Evolutionary conservation across 1,140 invertebrate genomes (phyloP), one percentile per base, ranked within the genome.

Genomic region (Procambarus clarkii): DNA sequence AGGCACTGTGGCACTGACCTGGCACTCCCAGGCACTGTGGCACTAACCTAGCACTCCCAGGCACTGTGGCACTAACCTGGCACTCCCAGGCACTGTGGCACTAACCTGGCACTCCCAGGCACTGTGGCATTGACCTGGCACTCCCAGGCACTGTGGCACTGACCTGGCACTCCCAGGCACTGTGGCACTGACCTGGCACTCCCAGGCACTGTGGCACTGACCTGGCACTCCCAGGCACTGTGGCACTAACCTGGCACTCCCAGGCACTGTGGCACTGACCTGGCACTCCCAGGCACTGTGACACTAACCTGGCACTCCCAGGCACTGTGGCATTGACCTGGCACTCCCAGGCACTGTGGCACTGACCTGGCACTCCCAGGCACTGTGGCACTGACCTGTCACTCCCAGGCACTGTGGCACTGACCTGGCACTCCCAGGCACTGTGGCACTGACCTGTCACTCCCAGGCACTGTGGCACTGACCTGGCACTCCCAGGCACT

Each of bases 361-460:
- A 89, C 88, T 90, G 15, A 90, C 88, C 88, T 84, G 88, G 88
- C 21, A 90, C n/a, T n/a, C n/a, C n/a, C n/a, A n/a, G n/a, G n/a
- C n/a, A n/a, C n/a, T n/a, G n/a, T n/a, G n/a, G n/a, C n/a, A n/a
- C n/a, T n/a, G n/a, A n/a, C n/a, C n/a, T n/a, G n/a, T n/a, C n/a
- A 46, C 3, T 5, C 45, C 46, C 15, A 15, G 8, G 15, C 15
- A 89, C 88, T 90, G 15, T 11, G 8, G 15, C 15, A 89, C 88
- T 90, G 15, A 90, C 88, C 88, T 84, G 88, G 88, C 21, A 90
- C n/a, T n/a, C n/a, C n/a, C n/a, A n/a, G n/a, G n/a, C n/a, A n/a
- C n/a, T n/a, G n/a, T n/a, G n/a, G n/a, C n/a, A n/a, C n/a, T n/a
- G n/a, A n/a, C n/a, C n/a, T n/a, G n/a, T n/a, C n/a, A 46, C 3